Percentiles rank a stretch among this genome's conserved stretches.
Conservation (phyloP, 2,888 invertebrate genomes). For the Lepas anatifera region DNA sequence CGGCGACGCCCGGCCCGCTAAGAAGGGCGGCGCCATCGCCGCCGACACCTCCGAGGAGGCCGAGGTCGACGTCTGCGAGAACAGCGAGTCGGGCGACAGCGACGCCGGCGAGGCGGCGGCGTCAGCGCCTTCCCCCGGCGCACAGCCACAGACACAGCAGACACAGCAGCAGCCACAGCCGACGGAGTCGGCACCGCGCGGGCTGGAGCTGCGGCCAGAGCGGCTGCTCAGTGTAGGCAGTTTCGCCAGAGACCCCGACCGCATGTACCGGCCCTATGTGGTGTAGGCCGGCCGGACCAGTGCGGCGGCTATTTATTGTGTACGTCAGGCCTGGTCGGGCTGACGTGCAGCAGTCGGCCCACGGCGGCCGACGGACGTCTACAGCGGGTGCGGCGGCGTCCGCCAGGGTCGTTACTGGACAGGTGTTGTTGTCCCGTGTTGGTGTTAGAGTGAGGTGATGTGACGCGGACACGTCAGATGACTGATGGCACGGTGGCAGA, state of each 20-base stretch:
- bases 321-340: no score
- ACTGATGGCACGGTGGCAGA: no score
- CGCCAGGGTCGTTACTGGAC: no score
- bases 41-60: slow-evolving; percentile 26
- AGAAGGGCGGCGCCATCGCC: slow-evolving; percentile 17
- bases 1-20: slow-evolving; percentile 18
- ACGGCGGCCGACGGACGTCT: no score
- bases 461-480: no score
- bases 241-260: neutral
- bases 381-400: no score
- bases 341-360: no score
- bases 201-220: neutral
- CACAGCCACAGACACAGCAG: neutral
- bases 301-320: no score
- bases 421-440: no score
- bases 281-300: no score
- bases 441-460: no score
- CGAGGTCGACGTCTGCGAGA: slow-evolving; percentile 48
- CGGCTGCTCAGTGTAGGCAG: neutral
- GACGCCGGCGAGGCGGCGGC: slow-evolving; percentile 38
- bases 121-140: neutral
- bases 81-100: slow-evolving; percentile 44
- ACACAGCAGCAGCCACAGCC: neutral
- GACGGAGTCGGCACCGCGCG: neutral
- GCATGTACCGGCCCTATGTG: neutral